Evolutionary conservation across 1,140 invertebrate species (phyloP).

Genomic region (Bactericera cockerelli): DNA sequence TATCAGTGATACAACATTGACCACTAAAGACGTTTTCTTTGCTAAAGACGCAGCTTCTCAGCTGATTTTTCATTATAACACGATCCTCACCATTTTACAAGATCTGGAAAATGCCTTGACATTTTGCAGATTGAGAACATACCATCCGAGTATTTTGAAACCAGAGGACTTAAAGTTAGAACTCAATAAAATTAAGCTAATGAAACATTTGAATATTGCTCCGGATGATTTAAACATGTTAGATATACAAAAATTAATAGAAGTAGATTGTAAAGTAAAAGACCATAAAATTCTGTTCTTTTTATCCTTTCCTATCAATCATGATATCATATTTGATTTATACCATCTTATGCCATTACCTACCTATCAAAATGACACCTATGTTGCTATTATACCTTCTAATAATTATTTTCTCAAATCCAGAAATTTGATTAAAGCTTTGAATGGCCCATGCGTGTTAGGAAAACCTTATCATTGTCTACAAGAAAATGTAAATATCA

Average conservation of each 20-base stretch:
- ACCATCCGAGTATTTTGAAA: not conserved
- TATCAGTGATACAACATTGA: not conserved
- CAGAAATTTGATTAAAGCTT: not conserved
- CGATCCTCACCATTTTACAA: not conserved
- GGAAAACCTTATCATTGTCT: not conserved
- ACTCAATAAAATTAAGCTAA: not conserved
- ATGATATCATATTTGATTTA: not conserved
- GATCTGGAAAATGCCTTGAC: constrained; percentile 6
- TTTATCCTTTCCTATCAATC: constrained; percentile 8
- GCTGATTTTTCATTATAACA: not conserved
- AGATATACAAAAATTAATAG: not conserved
- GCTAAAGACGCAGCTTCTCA: not conserved
- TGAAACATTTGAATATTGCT: not conserved
- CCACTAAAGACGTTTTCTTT: not conserved
- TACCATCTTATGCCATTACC: not conserved
- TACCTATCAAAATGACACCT: not conserved
- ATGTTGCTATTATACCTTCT: not conserved
- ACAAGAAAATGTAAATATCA: not conserved
- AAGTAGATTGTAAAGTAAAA: not conserved
- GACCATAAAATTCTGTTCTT: not conserved
- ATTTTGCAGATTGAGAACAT: not conserved
- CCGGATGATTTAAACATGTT: not conserved
- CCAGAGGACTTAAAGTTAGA: not conserved
- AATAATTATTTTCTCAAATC: not conserved
- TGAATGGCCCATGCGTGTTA: not conserved